These are phyloP conservation scores for Semnornis frantzii DNA, from an alignment of 2,113 vertebrate species.

Conservation along the genomic window DNA sequence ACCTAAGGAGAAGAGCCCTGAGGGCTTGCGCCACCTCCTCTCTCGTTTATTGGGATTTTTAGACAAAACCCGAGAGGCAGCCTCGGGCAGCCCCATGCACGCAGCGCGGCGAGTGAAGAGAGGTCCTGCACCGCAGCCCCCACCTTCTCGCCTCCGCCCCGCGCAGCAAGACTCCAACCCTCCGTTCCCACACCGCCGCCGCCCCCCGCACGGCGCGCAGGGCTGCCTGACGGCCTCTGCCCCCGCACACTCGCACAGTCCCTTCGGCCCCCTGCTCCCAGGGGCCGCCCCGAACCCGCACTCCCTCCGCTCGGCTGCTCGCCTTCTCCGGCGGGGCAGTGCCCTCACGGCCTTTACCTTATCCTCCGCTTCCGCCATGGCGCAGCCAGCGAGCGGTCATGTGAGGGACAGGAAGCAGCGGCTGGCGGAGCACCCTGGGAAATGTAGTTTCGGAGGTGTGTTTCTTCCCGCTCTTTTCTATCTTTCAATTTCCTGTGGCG, in stretches of 20 bases:
- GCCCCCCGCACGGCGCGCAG: background rate
- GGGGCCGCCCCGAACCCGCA: too few species aligned
- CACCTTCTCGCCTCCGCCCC: background rate
- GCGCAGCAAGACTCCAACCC: background rate
- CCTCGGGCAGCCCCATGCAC: background rate
- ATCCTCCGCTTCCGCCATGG: constrained; percentile 87
- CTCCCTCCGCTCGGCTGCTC: background rate
- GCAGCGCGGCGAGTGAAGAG: too few species aligned
- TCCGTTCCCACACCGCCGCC: too few species aligned
- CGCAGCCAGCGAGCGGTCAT: constrained; percentile 64
- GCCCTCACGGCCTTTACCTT: constrained; percentile 75
- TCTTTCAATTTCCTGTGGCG: too few species aligned
- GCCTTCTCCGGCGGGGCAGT: background rate
- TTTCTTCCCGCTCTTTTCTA: too few species aligned
- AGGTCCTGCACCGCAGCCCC: background rate
- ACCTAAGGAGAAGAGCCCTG: background rate
- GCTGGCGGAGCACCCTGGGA: background rate
- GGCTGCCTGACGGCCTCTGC: background rate
- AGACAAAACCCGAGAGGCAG: background rate
- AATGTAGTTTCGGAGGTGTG: constrained; percentile 47
- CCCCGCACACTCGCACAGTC: background rate
- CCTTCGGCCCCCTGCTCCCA: background rate
- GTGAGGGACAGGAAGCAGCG: constrained; percentile 64
- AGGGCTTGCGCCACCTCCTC: too few species aligned
- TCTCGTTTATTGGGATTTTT: fast-evolving